phyloP scores from a whole-genome alignment of 1,140 invertebrate genomes.

The Pararge aegeria region DNA sequence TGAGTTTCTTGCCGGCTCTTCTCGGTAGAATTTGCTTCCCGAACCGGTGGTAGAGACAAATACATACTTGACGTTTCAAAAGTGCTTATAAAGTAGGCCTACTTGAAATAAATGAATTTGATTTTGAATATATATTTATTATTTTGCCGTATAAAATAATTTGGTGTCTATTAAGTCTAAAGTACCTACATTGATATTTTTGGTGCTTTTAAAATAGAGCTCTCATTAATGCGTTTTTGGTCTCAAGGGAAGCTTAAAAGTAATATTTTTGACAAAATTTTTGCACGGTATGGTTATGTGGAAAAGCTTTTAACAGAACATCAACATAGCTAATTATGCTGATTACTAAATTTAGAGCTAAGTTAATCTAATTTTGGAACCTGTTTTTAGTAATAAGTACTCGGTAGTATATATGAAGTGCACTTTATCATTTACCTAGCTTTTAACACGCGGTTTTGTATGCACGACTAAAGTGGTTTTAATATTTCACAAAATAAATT shows the following conservation, averaged over 20 bases:
- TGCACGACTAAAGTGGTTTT: background rate
- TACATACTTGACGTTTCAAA: too few relatives aligned
- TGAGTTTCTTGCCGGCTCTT: too few relatives aligned
- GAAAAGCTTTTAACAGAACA: constrained; percentile 1
- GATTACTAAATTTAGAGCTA: background rate
- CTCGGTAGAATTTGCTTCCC: too few relatives aligned
- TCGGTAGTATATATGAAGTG: background rate
- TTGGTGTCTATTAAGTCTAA: background rate
- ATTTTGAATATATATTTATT: too few relatives aligned
- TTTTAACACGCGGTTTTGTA: background rate
- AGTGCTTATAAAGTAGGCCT: too few relatives aligned
- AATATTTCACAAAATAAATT: background rate
- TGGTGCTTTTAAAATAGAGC: background rate
- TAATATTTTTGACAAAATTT: background rate
- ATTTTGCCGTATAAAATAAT: background rate
- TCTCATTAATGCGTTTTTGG: background rate
- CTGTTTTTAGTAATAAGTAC: background rate
- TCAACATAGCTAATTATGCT: constrained; percentile 1
- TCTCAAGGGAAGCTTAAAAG: background rate
- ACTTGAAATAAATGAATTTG: too few relatives aligned
- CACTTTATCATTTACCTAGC: background rate
- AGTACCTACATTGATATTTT: background rate
- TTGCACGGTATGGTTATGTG: background rate
- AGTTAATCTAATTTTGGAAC: background rate
- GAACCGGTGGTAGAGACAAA: too few relatives aligned